These are phyloP conservation scores for Spisula solida DNA, from an alignment of 2,888 invertebrate species.

Conservation along the genomic window DNA sequence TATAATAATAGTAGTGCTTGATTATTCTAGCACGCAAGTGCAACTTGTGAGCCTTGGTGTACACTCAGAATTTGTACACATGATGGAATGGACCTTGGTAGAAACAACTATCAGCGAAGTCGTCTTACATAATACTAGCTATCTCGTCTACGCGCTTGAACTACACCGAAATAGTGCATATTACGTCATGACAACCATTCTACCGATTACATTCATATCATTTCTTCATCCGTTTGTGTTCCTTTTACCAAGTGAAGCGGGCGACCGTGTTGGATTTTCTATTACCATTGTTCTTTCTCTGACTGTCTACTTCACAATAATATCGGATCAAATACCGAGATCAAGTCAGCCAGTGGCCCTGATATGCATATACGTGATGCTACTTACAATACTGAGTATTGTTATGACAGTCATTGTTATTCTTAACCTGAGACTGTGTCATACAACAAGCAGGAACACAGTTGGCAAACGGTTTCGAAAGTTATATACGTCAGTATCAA, in stretches of 20 bases:
- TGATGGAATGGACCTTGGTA: background rate
- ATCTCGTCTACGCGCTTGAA: background rate
- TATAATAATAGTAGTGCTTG: background rate
- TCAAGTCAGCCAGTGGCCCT: background rate
- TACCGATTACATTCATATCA: background rate
- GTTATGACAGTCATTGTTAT: background rate
- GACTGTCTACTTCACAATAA: background rate
- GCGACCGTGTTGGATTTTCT: background rate
- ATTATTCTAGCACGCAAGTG: background rate
- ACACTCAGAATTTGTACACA: background rate
- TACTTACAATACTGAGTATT: background rate
- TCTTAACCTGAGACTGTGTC: background rate
- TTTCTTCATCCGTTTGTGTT: background rate
- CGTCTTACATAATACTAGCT: background rate
- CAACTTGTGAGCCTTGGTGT: background rate
- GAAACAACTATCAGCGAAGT: background rate
- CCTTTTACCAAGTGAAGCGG: background rate
- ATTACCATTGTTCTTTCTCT: background rate
- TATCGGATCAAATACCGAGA: background rate
- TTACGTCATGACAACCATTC: background rate
- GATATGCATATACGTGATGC: background rate
- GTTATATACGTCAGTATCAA: background rate
- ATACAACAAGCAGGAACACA: background rate
- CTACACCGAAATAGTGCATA: background rate
- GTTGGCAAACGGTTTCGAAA: background rate